Percentiles rank a stretch among this genome's conserved stretches.
phyloP scores from a whole-genome alignment of 1,140 invertebrate species.

The Dendroctonus ponderosae region DNA sequence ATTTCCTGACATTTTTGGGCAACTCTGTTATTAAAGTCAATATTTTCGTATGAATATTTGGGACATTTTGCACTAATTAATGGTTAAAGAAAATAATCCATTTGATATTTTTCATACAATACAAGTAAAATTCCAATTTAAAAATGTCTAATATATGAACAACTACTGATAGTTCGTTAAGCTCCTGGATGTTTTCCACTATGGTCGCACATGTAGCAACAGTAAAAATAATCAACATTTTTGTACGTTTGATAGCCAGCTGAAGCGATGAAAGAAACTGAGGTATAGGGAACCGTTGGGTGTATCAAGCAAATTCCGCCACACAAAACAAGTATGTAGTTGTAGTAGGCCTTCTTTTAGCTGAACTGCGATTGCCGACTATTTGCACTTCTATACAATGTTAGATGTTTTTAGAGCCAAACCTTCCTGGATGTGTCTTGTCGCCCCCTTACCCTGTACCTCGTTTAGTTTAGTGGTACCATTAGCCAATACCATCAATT shows the following conservation, averaged over 20 bases:
- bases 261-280: constrained; percentile 72
- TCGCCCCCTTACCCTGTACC: constrained; percentile 40
- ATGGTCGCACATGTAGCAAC: no score
- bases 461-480: constrained; percentile 35
- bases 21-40: no score
- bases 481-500: constrained; percentile 16
- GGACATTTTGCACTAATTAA: no score
- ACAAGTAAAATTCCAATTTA: no score
- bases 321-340: constrained; percentile 66
- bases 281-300: constrained; percentile 56
- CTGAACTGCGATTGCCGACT: constrained; percentile 44
- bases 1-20: no score
- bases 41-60: no score
- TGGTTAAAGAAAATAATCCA: no score
- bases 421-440: constrained; percentile 44
- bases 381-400: constrained; percentile 47
- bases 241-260: constrained; percentile 62
- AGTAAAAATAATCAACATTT: constrained; percentile 34
- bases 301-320: constrained; percentile 54
- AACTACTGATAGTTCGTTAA: no score
- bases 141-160: no score
- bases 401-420: constrained; percentile 46
- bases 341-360: constrained; percentile 50
- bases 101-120: no score
- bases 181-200: no score